A percentile compares a stretch with the other conserved stretches of the same genome.
phyloP scores from a whole-genome alignment of 2,888 invertebrate species.

The Rotaria magnacalcarata region DNA sequence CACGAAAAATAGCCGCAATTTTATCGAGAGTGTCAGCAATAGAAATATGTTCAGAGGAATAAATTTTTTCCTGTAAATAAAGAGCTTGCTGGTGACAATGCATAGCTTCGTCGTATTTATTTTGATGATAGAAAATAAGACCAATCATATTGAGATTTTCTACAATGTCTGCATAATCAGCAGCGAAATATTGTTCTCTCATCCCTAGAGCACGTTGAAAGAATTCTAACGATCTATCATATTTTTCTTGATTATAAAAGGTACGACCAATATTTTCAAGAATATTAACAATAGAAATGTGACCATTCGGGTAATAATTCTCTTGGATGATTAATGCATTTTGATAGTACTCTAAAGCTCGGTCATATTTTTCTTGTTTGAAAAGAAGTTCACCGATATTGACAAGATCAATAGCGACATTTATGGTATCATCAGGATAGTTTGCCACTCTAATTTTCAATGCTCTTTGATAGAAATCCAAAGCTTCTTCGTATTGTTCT shows the following conservation, averaged over 20 bases:
- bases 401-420: neutral
- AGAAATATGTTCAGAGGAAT: neutral
- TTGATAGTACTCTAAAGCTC: neutral
- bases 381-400: neutral
- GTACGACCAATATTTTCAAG: neutral
- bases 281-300: neutral
- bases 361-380: neutral
- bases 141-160: neutral
- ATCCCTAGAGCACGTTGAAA: neutral
- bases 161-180: neutral
- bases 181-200: neutral
- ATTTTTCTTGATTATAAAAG: neutral
- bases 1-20: neutral
- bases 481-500: neutral
- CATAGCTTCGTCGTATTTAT: neutral
- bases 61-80: neutral
- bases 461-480: neutral
- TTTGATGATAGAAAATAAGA: neutral
- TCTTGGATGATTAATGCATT: neutral
- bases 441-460: neutral
- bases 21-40: neutral
- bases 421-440: neutral
- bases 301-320: neutral
- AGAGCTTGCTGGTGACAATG: neutral
- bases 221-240: neutral